These are phyloP conservation scores for Cirrhinus mrigala DNA, from an alignment of 2,797 vertebrate genomes.

Conservation along the genomic window DNA sequence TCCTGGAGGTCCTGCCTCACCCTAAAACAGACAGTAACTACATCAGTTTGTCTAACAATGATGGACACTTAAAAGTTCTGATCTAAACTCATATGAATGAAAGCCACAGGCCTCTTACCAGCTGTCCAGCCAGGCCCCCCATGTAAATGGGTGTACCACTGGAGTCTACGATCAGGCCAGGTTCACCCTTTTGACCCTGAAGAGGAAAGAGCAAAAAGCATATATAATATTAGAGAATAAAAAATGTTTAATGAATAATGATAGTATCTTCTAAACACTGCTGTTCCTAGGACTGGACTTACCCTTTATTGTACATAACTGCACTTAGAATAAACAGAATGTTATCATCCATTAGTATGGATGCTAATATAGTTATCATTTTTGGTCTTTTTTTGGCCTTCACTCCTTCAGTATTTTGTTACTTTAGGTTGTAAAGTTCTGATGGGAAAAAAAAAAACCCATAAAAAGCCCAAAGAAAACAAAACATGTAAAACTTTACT, in stretches of 20 bases:
- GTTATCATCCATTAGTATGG: no score
- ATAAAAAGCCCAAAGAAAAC: no score
- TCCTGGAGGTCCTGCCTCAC: constrained; percentile 50
- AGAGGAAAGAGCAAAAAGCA: not conserved
- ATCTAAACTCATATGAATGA: not conserved
- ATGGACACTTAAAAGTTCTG: not conserved
- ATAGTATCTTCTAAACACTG: not conserved
- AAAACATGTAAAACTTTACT: no score
- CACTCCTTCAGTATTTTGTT: no score
- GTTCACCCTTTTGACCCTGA: constrained; percentile 92
- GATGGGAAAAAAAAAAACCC: no score
- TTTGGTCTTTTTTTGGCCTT: no score
- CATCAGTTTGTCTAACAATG: not conserved
- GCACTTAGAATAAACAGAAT: no score
- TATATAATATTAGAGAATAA: not conserved
- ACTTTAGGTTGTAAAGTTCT: no score
- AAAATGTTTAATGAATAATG: not conserved
- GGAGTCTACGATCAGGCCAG: constrained; percentile 75
- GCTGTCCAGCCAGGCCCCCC: constrained; percentile 65
- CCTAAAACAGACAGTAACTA: constrained; percentile 43
- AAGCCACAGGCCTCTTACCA: constrained; percentile 59
- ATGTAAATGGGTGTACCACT: constrained; percentile 74
- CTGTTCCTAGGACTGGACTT: not conserved
- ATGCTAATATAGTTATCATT: no score
- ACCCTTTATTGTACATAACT: no score